These are phyloP conservation scores for Oligia fasciuncula DNA, from an alignment of 2,888 invertebrate species.

Conservation along the genomic window DNA sequence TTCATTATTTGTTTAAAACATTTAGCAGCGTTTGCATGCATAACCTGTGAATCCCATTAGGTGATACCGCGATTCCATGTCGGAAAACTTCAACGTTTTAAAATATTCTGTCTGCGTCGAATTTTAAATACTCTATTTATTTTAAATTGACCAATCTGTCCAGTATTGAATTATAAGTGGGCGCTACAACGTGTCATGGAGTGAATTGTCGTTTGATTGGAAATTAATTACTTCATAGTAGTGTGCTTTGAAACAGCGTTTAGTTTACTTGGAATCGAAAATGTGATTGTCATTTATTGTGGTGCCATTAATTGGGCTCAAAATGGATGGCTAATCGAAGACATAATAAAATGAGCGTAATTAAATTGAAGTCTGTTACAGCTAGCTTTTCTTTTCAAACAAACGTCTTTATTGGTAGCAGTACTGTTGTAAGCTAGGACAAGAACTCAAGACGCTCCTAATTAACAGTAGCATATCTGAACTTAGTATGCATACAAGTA, in stretches of 20 bases:
- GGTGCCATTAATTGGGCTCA: background rate
- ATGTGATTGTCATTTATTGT: background rate
- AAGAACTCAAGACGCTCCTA: slow-evolving; percentile 11
- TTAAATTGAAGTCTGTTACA: background rate
- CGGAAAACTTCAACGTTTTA: slow-evolving; percentile 29
- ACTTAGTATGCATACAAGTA: slow-evolving; percentile 13
- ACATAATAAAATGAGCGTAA: background rate
- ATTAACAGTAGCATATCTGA: slow-evolving; percentile 20
- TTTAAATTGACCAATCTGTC: slow-evolving; percentile 47
- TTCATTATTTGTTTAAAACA: slow-evolving; percentile 26
- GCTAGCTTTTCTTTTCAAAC: background rate
- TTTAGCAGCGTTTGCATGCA: slow-evolving; percentile 14
- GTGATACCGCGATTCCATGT: slow-evolving; percentile 16
- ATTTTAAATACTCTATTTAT: slow-evolving; percentile 52
- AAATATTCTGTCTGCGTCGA: slow-evolving; percentile 35
- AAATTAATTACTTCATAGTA: slow-evolving; percentile 19
- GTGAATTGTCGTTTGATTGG: slow-evolving; percentile 43
- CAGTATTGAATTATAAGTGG: slow-evolving; percentile 46
- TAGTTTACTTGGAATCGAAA: background rate
- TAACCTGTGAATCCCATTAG: slow-evolving; percentile 36
- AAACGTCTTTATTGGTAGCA: background rate
- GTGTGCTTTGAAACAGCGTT: slow-evolving; percentile 5
- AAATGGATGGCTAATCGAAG: background rate
- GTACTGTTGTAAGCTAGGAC: background rate
- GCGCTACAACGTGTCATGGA: slow-evolving; percentile 31